Percentiles rank a stretch among this genome's conserved stretches.
Conservation (phyloP, 1,140 invertebrate genomes). For the Habropoda laboriosa region DNA sequence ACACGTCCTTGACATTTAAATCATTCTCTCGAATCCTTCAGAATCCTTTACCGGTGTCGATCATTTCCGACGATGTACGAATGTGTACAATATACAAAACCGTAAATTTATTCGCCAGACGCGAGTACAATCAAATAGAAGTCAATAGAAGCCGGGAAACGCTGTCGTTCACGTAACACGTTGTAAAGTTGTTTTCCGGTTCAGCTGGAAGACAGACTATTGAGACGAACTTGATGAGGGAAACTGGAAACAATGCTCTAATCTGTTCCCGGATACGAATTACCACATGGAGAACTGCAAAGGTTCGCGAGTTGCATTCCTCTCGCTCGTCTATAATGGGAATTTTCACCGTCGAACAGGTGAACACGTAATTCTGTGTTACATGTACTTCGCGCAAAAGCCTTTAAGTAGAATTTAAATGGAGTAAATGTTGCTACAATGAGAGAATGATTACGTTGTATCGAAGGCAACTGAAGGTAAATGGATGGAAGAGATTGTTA, state of each 20-base stretch:
- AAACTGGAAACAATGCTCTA: constrained; percentile 19
- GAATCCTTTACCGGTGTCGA: too few species aligned
- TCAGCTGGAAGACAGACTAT: constrained; percentile 1
- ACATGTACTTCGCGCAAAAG: background rate
- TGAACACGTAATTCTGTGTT: background rate
- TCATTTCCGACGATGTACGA: too few species aligned
- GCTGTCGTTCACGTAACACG: background rate
- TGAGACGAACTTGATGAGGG: background rate
- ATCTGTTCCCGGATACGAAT: background rate
- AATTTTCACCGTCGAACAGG: constrained; percentile 2
- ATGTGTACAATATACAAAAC: too few species aligned
- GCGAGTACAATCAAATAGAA: background rate
- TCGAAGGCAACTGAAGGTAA: background rate
- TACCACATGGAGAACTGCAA: background rate
- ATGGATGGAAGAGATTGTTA: too few species aligned
- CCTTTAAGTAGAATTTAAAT: background rate
- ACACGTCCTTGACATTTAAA: background rate
- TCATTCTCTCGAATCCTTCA: background rate
- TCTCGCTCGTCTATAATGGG: background rate
- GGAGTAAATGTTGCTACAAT: background rate
- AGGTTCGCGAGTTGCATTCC: background rate
- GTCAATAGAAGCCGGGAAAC: background rate
- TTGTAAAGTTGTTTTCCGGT: constrained; percentile 18
- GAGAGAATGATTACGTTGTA: too few species aligned
- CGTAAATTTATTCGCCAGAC: too few species aligned